Percentiles rank a stretch among this genome's conserved stretches.
Conservation (phyloP, 2,888 invertebrate genomes). For the Cylloceria caligata region DNA sequence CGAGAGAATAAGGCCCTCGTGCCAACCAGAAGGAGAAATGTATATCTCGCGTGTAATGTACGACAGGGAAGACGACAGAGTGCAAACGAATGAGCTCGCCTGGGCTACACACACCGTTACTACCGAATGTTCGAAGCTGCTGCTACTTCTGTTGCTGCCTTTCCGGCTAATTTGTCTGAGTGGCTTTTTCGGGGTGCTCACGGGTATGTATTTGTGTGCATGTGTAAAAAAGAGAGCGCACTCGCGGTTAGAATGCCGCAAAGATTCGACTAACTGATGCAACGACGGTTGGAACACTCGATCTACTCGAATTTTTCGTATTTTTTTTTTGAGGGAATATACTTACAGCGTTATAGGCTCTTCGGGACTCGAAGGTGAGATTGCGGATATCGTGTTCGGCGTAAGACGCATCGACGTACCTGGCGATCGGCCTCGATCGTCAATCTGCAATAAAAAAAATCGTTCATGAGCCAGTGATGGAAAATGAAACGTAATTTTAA, state of each 20-base stretch:
- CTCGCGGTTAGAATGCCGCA: slow-evolving; percentile 57
- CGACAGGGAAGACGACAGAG: slow-evolving; percentile 55
- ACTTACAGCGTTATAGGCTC: slow-evolving; percentile 84
- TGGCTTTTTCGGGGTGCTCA: slow-evolving; percentile 80
- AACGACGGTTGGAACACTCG: slow-evolving; percentile 32
- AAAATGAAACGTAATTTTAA: too few relatives aligned
- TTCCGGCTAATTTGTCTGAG: slow-evolving; percentile 83
- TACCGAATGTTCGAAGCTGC: slow-evolving; percentile 39
- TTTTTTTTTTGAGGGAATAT: slow-evolving; percentile 62
- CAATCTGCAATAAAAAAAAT: slow-evolving; percentile 77
- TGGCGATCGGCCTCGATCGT: slow-evolving; percentile 83
- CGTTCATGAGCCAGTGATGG: too few relatives aligned
- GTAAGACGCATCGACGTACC: slow-evolving; percentile 82
- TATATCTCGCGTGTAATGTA: slow-evolving; percentile 54
- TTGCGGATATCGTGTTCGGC: slow-evolving; percentile 74
- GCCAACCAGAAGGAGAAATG: slow-evolving; percentile 61
- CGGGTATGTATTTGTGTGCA: too few relatives aligned
- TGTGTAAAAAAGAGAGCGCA: slow-evolving; percentile 39
- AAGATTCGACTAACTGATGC: slow-evolving; percentile 35
- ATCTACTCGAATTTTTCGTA: not conserved
- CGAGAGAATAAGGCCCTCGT: slow-evolving; percentile 60
- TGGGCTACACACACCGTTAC: slow-evolving; percentile 19
- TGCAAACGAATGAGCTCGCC: slow-evolving; percentile 59
- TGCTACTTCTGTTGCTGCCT: slow-evolving; percentile 51
- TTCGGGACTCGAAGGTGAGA: slow-evolving; percentile 81